Base-by-base conservation (phyloP, 1,140 invertebrate genomes). In the Drosophila sucinea region DNA sequence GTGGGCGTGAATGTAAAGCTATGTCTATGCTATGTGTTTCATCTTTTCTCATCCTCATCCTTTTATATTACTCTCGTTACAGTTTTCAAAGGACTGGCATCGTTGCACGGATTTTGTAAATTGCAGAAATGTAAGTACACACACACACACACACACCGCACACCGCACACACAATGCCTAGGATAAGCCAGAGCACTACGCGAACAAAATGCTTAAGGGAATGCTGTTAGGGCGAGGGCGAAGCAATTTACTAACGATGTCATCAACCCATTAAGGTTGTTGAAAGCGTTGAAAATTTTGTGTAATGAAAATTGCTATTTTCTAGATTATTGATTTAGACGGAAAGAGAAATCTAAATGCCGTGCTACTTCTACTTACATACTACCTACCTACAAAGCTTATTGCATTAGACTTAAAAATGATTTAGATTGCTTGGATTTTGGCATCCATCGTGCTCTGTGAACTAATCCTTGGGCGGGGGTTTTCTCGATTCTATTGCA, bases 81-180 rank as follows among this genome's bases (percentile, higher is more conserved):
- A 87, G 83, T 82, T 80, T 64, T 75, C 80, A 56, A 77, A 70
- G 69, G 80, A 83, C 81, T 83, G 83, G 83, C 84, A 83, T 83
- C 77, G 87, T 77, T 87, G 83, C 78, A 87, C 74, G 80, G 80
- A 80, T 74, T 89, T 76, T 70, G 73, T 61, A 79, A 84, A 87
- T 80, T 87, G 83, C 83, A 83, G 67, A 71, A 80, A 83, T 60
- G 83, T 89, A 80, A 87, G 83, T 87, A 87, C 73, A 76, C 44
- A 51, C 44, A 51, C 44, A 51, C 44, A 51, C 44, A 47, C 23
- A 47, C 17, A 41, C n/a, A 41, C n/a, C 3, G 17, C 38, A 11
- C 10, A 40, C 38, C 38, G n/a, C 11, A 17, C 5, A 44, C 17
- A 47, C 44, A 51, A 51, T 51, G 23, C 23, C 44, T 51, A 51